Base-by-base conservation (phyloP, 2,797 vertebrate genomes). In the Eleutherodactylus coqui region DNA sequence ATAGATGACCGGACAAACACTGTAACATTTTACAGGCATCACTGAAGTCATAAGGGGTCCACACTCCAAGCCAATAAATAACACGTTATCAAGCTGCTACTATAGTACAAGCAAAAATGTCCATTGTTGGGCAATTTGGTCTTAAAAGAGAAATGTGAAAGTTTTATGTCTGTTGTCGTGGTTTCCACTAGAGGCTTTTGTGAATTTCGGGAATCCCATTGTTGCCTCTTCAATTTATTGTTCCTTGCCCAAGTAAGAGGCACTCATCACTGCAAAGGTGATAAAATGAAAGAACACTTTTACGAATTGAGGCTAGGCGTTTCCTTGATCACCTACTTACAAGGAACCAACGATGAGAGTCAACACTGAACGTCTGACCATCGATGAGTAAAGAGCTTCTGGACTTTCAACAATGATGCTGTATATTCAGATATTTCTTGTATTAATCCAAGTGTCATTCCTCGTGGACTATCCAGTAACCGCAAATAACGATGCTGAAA, bases 1-100 rank as follows among this genome's bases (percentile, higher is more conserved):
- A 87, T 78, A 83, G 85, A 47, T 87, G 85, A 87, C 85, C 75
- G 85, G 80, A 83, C 75, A 87, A 87, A 83, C 75, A 83, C 80
- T 87, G 77, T 78, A 87, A 83, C 55, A 5, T 79, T 83, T 78
- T 78, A 87, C 79, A 82, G 51, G 27, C 85, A 83, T 83, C 85
- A 87, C 78, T 87, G 80, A 83, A 87, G 85, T 55, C 83, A 69
- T 47, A 62, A 87, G 75, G 62, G 86, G 51, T 87, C 81, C 86
- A 87, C 86, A 87, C 86, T 83, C 64, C 81, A 51, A 49, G 81
- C 75, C 49, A 87, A 83, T 87, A 87, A 87, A 87, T 87, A 60
- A 79, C 60, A 73, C 58, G 38, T 45, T 87, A 83, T 83, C 73
- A 41, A 53, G 70, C 81, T 62, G 80, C 81, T 87, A 83, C 85